Conservation (phyloP, 2,888 invertebrate genomes). For the Unio pictorum region DNA sequence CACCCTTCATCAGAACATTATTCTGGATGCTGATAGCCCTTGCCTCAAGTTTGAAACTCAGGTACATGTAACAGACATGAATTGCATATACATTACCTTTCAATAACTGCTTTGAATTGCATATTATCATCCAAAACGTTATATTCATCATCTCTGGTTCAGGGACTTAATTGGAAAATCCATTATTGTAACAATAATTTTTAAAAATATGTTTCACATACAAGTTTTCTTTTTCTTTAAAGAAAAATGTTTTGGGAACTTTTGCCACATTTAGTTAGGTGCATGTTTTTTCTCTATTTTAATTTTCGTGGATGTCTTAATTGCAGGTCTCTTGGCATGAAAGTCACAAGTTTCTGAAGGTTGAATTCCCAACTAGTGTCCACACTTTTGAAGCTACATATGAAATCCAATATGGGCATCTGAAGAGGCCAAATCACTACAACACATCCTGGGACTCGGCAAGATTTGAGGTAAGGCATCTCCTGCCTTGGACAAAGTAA, state of each 20-base stretch:
- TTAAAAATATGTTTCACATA: no score
- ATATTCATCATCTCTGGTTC: no score
- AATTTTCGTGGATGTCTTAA: conserved; percentile 4
- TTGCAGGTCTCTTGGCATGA: conserved; percentile 73
- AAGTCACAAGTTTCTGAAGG: conserved; percentile 73
- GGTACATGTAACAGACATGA: conserved; percentile 37
- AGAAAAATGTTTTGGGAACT: no score
- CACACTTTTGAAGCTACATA: conserved; percentile 69
- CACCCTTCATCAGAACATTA: conserved; percentile 68
- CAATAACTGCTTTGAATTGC: no score
- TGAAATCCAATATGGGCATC: conserved; percentile 73
- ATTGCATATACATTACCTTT: no score
- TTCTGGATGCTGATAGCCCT: conserved; percentile 70
- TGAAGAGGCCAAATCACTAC: conserved; percentile 72
- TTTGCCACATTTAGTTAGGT: background rate
- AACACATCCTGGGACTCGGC: conserved; percentile 75
- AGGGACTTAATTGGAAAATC: no score
- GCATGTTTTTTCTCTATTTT: background rate
- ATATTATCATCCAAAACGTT: no score
- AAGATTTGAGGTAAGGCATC: conserved; percentile 71
- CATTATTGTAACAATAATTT: no score
- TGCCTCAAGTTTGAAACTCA: conserved; percentile 71
- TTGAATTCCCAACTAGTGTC: conserved; percentile 73
- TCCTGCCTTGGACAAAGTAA: no score
- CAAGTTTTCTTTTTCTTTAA: no score